These are phyloP conservation scores for Tympanuchus pallidicinctus DNA, from an alignment of 2,113 vertebrate species.

Conservation along the genomic window DNA sequence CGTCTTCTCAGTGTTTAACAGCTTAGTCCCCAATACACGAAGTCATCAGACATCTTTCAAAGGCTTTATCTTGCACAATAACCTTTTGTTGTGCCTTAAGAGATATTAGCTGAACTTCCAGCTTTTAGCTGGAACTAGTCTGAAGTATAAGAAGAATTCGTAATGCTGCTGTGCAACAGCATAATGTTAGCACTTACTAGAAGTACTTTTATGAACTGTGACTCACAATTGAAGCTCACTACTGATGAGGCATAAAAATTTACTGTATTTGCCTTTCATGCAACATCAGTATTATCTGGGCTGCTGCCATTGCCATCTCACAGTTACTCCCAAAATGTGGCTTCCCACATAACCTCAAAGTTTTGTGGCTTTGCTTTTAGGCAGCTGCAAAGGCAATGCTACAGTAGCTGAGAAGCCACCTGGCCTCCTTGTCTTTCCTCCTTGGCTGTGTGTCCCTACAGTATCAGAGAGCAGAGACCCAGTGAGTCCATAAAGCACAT, in stretches of 20 bases:
- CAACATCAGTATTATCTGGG: not conserved
- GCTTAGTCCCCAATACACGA: not conserved
- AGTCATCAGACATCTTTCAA: not conserved
- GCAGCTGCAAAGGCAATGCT: not conserved
- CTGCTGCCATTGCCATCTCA: not conserved
- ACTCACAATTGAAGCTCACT: not conserved
- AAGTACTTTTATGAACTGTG: not conserved
- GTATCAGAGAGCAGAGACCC: not conserved
- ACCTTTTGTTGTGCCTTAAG: not conserved
- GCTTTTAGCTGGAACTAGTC: not conserved
- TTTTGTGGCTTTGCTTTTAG: not conserved
- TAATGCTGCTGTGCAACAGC: not conserved
- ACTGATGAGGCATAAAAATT: not conserved
- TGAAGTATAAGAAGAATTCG: not conserved
- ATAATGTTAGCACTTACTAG: not conserved
- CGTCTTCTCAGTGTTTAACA: not conserved
- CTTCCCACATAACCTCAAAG: constrained; percentile 3
- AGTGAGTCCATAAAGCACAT: not conserved
- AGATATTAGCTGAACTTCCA: not conserved
- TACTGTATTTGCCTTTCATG: not conserved
- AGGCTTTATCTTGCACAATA: not conserved
- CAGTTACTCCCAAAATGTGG: not conserved
- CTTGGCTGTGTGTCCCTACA: not conserved
- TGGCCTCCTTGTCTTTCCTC: not conserved
- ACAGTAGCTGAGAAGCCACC: not conserved